Evolutionary conservation across 2,888 invertebrate species (phyloP).

Genomic region (Ethmia dodecea): DNA sequence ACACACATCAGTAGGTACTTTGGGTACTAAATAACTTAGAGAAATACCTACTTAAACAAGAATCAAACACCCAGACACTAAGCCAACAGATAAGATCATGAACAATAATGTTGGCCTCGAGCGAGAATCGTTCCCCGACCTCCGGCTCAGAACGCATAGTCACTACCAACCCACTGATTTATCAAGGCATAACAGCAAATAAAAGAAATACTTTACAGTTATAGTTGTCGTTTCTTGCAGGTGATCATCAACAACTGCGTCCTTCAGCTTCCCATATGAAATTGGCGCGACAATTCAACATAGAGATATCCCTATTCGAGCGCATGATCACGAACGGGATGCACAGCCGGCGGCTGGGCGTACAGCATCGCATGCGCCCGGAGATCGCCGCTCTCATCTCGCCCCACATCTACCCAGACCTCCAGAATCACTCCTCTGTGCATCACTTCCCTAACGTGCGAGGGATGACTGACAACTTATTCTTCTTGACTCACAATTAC

Average conservation of each 20-base stretch:
- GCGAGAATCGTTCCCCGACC: too few species aligned
- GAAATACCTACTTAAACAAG: too few species aligned
- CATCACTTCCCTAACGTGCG: conserved; percentile 71
- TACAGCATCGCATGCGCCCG: conserved; percentile 90
- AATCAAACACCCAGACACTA: too few species aligned
- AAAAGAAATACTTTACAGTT: background rate
- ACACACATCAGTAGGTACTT: too few species aligned
- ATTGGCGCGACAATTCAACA: conserved; percentile 79
- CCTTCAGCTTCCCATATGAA: conserved; percentile 83
- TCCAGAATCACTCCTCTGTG: conserved; percentile 81
- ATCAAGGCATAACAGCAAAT: background rate
- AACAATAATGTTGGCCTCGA: too few species aligned
- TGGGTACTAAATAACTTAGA: too few species aligned
- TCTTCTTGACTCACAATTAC: conserved; percentile 81
- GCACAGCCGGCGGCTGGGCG: conserved; percentile 76
- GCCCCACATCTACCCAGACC: conserved; percentile 82
- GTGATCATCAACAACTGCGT: conserved; percentile 89
- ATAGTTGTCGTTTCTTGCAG: conserved; percentile 32
- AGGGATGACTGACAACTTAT: conserved; percentile 80
- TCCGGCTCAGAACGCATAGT: too few species aligned
- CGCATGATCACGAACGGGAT: conserved; percentile 84
- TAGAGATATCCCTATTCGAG: conserved; percentile 90
- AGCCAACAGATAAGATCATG: too few species aligned
- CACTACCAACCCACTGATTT: too few species aligned
- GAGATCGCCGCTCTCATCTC: conserved; percentile 71